These are phyloP conservation scores for Anser cygnoides DNA, from an alignment of 2,113 vertebrate species.

Conservation along the genomic window DNA sequence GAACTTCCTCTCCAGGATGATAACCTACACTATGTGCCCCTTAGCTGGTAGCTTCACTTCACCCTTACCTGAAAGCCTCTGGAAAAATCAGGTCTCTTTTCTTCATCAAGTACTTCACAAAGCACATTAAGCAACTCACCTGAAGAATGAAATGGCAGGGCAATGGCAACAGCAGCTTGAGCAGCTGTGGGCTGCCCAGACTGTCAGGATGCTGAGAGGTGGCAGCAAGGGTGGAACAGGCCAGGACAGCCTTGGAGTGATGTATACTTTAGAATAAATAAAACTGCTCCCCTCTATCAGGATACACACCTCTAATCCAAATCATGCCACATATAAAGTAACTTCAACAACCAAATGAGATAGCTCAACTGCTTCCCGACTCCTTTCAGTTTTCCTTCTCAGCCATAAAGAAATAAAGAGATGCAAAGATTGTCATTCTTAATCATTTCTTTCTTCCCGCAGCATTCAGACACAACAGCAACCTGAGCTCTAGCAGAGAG, in stretches of 20 bases:
- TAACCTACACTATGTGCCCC: neutral
- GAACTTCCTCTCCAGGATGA: neutral
- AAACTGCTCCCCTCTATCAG: neutral
- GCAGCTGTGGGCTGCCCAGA: neutral
- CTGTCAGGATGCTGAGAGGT: neutral
- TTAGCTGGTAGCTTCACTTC: neutral
- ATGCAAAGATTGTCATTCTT: neutral
- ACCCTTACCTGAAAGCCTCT: neutral
- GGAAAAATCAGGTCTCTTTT: neutral
- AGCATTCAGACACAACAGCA: neutral
- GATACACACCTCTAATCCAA: neutral
- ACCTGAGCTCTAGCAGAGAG: neutral
- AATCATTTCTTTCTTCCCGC: neutral
- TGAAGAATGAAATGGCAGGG: neutral
- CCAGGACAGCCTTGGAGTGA: neutral
- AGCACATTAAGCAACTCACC: neutral
- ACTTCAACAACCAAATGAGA: neutral
- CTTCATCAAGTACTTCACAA: neutral
- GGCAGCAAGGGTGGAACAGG: neutral
- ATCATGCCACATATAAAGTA: neutral
- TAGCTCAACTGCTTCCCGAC: neutral
- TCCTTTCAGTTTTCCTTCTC: neutral
- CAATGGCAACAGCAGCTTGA: neutral
- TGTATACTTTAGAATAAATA: neutral
- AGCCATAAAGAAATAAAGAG: neutral